Evolutionary conservation across 1,140 invertebrate species (phyloP).

Genomic region (Hermatobates lingyangjiaoensis): DNA sequence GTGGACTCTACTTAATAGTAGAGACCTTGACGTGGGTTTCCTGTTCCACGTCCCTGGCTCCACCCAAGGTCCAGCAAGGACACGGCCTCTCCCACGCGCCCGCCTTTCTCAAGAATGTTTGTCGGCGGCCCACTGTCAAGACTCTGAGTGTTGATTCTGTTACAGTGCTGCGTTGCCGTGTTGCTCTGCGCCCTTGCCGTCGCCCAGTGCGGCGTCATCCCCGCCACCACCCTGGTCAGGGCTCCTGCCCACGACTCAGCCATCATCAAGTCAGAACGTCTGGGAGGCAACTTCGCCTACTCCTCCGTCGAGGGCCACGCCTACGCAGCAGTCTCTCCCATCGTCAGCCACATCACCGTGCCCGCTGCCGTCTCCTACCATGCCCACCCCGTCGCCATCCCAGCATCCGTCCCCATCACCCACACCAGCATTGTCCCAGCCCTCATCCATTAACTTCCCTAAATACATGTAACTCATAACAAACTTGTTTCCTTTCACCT

Average conservation of each 20-base stretch:
- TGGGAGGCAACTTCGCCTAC: conserved; percentile 35
- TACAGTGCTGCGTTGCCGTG: not conserved
- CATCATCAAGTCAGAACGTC: conserved; percentile 28
- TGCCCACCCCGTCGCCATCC: conserved; percentile 12
- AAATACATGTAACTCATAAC: no score
- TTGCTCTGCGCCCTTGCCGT: conserved; percentile 5
- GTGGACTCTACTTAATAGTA: no score
- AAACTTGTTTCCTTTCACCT: no score
- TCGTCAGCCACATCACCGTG: conserved; percentile 20
- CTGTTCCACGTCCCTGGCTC: no score
- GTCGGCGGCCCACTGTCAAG: not conserved
- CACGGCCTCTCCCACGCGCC: not conserved
- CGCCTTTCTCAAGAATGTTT: not conserved
- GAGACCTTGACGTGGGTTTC: no score
- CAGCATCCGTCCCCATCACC: conserved; percentile 7
- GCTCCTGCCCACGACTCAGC: conserved; percentile 30
- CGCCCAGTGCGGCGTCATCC: conserved; percentile 8
- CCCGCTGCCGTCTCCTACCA: conserved; percentile 19
- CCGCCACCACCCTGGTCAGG: conserved; percentile 22
- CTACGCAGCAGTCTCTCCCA: conserved; percentile 27
- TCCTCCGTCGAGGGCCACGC: conserved; percentile 31
- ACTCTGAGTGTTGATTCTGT: not conserved
- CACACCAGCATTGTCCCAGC: not conserved
- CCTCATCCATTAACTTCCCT: not conserved
- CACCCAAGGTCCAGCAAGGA: no score